These are phyloP conservation scores for Columba guinea DNA, from an alignment of 2,797 vertebrate species.

Conservation along the genomic window DNA sequence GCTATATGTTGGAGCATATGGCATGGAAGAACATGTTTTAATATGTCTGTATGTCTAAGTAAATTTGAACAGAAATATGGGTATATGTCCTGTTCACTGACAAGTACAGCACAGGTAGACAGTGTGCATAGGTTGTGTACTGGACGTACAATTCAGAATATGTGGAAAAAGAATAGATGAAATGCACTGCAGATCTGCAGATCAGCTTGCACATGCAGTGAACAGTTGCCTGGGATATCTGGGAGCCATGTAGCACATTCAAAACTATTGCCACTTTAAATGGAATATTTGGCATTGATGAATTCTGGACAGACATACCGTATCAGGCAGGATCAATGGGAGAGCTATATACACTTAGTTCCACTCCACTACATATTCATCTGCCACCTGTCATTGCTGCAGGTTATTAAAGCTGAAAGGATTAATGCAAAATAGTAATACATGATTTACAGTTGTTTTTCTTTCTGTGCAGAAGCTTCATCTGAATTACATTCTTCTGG, in stretches of 20 bases:
- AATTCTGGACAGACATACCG: neutral
- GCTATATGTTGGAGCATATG: neutral
- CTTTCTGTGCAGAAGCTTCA: neutral
- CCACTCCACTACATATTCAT: neutral
- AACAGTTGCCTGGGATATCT: neutral
- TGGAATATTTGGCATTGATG: neutral
- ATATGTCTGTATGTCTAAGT: neutral
- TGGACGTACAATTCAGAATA: neutral
- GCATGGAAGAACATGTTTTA: neutral
- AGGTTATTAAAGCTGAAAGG: neutral
- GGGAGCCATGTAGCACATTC: neutral
- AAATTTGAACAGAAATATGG: neutral
- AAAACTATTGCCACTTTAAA: neutral
- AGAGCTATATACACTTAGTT: neutral
- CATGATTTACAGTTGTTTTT: neutral
- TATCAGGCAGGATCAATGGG: neutral
- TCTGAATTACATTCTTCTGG: neutral
- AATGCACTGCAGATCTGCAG: neutral
- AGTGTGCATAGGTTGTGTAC: neutral
- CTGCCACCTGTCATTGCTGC: neutral
- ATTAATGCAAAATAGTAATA: neutral
- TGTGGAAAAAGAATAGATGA: neutral
- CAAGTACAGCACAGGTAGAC: neutral
- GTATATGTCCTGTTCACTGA: accelerated
- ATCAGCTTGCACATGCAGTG: neutral